Conservation (phyloP, 2,888 invertebrate species). For the Thelaira solivaga region DNA sequence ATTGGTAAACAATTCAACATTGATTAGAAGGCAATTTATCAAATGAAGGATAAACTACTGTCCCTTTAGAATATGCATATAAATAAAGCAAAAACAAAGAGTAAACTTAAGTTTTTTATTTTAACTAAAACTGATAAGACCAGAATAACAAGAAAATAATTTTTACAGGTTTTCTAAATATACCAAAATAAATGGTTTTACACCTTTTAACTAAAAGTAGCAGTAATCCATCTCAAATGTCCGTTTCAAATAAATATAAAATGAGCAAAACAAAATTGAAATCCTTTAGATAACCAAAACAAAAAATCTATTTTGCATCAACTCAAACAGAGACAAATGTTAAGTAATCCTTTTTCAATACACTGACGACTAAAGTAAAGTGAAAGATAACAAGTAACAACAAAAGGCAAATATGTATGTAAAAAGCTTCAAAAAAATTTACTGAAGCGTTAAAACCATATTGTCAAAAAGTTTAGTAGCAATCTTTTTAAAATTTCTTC, state of each 20-base stretch:
- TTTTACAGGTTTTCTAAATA: constrained; percentile 31
- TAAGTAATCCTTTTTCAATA: constrained; percentile 55
- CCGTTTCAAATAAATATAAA: constrained; percentile 65
- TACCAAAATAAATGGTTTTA: constrained; percentile 59
- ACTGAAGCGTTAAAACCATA: constrained; percentile 61
- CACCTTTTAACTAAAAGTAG: constrained; percentile 50
- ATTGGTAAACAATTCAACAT: constrained; percentile 62
- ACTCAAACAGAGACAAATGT: constrained; percentile 50
- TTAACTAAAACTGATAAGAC: constrained; percentile 40
- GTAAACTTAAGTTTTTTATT: background rate
- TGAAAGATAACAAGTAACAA: constrained; percentile 11
- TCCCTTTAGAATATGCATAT: constrained; percentile 52
- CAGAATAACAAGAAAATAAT: constrained; percentile 5
- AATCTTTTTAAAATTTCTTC: constrained; percentile 31
- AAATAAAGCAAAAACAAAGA: background rate
- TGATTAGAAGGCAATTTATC: constrained; percentile 63
- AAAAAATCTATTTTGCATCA: constrained; percentile 33
- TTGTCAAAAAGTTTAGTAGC: constrained; percentile 54
- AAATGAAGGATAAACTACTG: constrained; percentile 58
- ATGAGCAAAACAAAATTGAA: constrained; percentile 29
- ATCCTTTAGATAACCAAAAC: background rate
- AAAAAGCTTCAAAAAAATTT: constrained; percentile 43
- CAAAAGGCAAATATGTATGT: background rate
- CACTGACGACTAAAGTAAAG: constrained; percentile 2
- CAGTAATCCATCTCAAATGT: constrained; percentile 66